phyloP scores from a whole-genome alignment of 2,888 invertebrate genomes.

The Monoplex corrugatus region DNA sequence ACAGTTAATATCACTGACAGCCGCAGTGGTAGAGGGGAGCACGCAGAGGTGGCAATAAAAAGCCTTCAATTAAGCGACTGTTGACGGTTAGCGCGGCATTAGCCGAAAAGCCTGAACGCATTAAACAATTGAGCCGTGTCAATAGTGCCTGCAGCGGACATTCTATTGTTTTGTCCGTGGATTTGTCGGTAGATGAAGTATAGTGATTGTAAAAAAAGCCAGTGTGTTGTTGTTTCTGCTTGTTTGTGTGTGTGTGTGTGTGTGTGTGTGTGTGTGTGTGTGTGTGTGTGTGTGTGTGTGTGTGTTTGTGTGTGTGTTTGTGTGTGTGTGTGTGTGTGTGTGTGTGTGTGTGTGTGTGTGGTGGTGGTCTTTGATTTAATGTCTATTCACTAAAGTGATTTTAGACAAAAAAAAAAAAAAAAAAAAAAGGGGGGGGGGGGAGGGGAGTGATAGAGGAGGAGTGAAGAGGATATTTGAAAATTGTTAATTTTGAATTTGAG shows the following conservation, averaged over 20 bases:
- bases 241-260: neutral
- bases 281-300: neutral
- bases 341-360: no score
- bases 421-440: no score
- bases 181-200: constrained; percentile 31
- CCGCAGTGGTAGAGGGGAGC: neutral
- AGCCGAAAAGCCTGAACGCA: constrained; percentile 34
- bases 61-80: constrained; percentile 32
- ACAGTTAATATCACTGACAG: constrained; percentile 18
- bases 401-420: no score
- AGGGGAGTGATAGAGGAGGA: no score
- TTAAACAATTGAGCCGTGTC: constrained; percentile 41
- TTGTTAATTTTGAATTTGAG: no score
- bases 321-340: no score
- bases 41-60: constrained; percentile 37
- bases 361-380: no score
- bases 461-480: no score
- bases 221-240: neutral
- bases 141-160: neutral
- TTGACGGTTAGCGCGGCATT: constrained; percentile 38
- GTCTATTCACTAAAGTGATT: no score
- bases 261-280: neutral
- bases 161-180: constrained; percentile 18
- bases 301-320: neutral
- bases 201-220: constrained; percentile 20